Evolutionary conservation across 1,140 invertebrate species (phyloP).

Genomic region (Drosophila tristis): DNA sequence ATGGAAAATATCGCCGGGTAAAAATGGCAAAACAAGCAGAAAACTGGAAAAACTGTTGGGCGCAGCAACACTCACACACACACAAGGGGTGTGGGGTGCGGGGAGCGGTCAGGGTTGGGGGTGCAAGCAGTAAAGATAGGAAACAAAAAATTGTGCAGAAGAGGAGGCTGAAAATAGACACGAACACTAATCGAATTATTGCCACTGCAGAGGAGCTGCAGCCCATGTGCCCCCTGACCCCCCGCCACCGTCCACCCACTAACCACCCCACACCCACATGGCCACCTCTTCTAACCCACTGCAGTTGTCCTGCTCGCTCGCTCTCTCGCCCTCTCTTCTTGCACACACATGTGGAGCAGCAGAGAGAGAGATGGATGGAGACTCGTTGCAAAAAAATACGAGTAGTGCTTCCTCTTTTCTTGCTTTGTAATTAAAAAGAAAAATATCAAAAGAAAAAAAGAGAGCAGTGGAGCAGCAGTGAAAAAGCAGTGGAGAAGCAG

Average conservation of each 20-base stretch:
- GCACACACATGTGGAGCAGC: background rate
- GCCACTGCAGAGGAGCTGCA: slow-evolving; percentile 73
- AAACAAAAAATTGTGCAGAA: slow-evolving; percentile 20
- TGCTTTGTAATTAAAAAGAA: slow-evolving; percentile 72
- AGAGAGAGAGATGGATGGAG: slow-evolving; percentile 1
- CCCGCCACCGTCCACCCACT: too few relatives aligned
- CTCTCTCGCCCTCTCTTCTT: too few relatives aligned
- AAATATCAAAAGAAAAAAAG: slow-evolving; percentile 38
- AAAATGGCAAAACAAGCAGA: slow-evolving; percentile 58
- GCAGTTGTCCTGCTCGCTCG: background rate
- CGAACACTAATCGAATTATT: slow-evolving; percentile 82
- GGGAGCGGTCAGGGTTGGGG: background rate
- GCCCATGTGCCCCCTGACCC: background rate
- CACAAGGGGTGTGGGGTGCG: background rate
- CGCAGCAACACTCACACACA: slow-evolving; percentile 27
- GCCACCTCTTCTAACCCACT: background rate
- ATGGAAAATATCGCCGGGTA: slow-evolving; percentile 29
- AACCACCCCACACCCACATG: slow-evolving; percentile 17
- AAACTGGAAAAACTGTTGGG: slow-evolving; percentile 56
- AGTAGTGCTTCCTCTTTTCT: slow-evolving; percentile 33
- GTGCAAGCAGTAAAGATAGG: background rate
- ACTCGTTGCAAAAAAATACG: too few relatives aligned
- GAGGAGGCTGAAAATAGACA: slow-evolving; percentile 78
- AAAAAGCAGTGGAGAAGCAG: background rate
- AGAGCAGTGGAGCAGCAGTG: too few relatives aligned